phyloP scores from a whole-genome alignment of 1,140 invertebrate genomes.

The Parapsyche elsis region DNA sequence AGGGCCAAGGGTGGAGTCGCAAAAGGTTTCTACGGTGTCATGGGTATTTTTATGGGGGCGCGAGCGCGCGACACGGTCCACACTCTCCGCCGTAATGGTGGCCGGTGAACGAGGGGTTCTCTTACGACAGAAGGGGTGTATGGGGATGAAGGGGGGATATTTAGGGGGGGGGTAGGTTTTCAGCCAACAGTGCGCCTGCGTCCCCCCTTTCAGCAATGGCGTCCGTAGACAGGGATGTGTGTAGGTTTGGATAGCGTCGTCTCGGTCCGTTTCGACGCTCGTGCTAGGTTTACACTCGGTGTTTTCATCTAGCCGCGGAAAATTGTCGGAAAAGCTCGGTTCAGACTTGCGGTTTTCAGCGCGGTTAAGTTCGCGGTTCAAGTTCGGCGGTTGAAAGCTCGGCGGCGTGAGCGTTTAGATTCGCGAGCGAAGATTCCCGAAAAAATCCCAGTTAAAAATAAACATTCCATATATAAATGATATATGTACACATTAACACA shows the following conservation, averaged over 20 bases:
- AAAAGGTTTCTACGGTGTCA: background rate
- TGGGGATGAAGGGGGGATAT: background rate
- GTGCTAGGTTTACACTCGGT: background rate
- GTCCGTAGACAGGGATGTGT: background rate
- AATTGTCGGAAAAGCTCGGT: too few relatives aligned
- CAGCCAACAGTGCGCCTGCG: background rate
- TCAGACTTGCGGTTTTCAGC: too few relatives aligned
- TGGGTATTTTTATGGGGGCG: background rate
- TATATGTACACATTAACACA: too few relatives aligned
- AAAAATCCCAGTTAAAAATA: too few relatives aligned
- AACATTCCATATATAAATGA: too few relatives aligned
- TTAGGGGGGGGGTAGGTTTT: background rate
- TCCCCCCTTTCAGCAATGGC: constrained; percentile 5
- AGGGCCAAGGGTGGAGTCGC: background rate
- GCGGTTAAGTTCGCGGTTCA: too few relatives aligned
- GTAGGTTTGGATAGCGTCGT: background rate
- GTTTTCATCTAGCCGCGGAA: too few relatives aligned
- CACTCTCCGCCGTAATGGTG: background rate
- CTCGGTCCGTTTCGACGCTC: background rate
- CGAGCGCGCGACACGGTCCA: background rate
- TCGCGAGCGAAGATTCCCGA: too few relatives aligned
- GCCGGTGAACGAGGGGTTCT: background rate
- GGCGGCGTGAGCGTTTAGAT: too few relatives aligned
- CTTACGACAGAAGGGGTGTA: too few relatives aligned
- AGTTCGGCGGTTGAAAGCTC: too few relatives aligned